These are phyloP conservation scores for Linyphia triangularis DNA, from an alignment of 2,888 invertebrate genomes.

Conservation along the genomic window DNA sequence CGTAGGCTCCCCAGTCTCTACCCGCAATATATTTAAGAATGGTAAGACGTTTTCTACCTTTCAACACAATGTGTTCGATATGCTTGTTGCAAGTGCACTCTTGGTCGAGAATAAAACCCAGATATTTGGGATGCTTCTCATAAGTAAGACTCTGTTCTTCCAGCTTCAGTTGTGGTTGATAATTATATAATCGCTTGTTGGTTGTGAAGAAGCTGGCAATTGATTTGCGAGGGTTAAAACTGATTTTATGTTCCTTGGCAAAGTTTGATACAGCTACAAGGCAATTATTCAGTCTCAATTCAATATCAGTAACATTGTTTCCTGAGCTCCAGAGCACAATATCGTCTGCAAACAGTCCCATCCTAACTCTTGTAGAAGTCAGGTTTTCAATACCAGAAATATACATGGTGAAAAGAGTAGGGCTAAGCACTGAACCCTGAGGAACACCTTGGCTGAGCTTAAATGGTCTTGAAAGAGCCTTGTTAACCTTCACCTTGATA, in stretches of 20 bases:
- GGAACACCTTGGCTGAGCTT: no score
- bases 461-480: no score
- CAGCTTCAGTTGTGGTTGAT: background rate
- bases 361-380: no score
- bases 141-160: background rate
- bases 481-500: no score
- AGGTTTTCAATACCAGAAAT: no score
- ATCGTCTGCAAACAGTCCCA: no score
- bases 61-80: background rate
- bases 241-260: background rate
- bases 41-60: background rate
- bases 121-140: background rate
- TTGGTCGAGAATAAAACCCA: background rate
- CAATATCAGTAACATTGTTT: no score
- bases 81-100: background rate
- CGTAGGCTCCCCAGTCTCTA: conserved; percentile 21
- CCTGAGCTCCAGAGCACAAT: no score
- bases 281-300: no score
- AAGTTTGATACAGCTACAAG: background rate
- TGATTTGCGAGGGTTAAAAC: conserved; percentile 1
- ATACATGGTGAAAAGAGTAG: no score
- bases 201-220: background rate
- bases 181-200: conserved; percentile 11
- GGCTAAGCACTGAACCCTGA: no score
- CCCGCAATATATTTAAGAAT: conserved; percentile 23